These are phyloP conservation scores for Rutilus rutilus DNA, from an alignment of 2,113 vertebrate genomes.

Conservation along the genomic window DNA sequence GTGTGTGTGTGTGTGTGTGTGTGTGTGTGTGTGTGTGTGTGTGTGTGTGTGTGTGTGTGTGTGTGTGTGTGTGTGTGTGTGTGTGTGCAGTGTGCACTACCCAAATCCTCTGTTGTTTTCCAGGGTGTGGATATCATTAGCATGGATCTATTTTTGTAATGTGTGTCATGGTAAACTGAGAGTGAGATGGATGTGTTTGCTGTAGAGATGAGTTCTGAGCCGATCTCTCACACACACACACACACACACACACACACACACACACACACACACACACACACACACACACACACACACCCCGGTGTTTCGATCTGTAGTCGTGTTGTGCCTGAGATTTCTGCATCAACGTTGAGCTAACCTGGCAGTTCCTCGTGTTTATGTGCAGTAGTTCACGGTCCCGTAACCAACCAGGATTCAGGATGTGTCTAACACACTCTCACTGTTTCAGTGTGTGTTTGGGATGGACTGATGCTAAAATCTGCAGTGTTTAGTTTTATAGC, in stretches of 20 bases:
- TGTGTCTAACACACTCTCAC: not conserved
- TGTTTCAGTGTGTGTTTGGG: constrained; percentile 5
- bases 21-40: not conserved
- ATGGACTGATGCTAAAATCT: constrained; percentile 43
- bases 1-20: not conserved
- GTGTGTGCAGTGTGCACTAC: not conserved
- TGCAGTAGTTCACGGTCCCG: not conserved
- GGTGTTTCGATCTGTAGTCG: not conserved
- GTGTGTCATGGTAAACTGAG: constrained; percentile 17
- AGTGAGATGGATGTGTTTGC: not conserved
- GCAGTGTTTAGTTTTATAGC: constrained; percentile 52
- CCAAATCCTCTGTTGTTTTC: constrained; percentile 21
- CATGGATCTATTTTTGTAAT: constrained; percentile 17
- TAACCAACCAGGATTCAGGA: not conserved
- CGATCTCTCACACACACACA: too few relatives aligned
- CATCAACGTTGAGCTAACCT: not conserved
- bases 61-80: not conserved
- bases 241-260: too few relatives aligned
- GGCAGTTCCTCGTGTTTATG: not conserved
- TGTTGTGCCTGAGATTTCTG: not conserved
- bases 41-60: not conserved
- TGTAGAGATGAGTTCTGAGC: not conserved
- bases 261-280: too few relatives aligned
- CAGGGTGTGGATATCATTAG: constrained; percentile 49
- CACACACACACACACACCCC: too few relatives aligned